phyloP scores from a whole-genome alignment of 2,888 invertebrate species.

The Perizoma affinitatum region DNA sequence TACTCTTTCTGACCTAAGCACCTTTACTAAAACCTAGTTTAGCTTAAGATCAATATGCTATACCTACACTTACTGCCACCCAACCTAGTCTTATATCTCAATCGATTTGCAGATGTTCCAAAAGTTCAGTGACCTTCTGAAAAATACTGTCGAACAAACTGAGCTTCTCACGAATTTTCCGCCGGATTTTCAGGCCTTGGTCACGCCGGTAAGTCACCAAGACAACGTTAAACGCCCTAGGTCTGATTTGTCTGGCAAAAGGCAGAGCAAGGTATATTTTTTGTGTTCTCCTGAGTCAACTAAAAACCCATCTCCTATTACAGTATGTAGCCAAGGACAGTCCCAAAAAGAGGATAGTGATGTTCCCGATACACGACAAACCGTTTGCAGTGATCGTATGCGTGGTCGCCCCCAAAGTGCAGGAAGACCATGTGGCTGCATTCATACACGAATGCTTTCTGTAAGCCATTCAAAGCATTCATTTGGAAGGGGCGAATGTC shows the following conservation, averaged over 20 bases:
- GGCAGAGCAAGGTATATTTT: slow-evolving; percentile 19
- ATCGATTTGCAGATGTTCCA: slow-evolving; percentile 52
- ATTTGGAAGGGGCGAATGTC: too few species aligned
- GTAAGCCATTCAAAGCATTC: slow-evolving; percentile 37
- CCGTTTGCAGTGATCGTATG: slow-evolving; percentile 65
- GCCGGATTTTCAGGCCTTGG: slow-evolving; percentile 54
- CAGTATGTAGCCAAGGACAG: slow-evolving; percentile 54
- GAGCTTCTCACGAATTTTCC: slow-evolving; percentile 55
- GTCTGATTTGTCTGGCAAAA: too few species aligned
- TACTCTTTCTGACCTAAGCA: too few species aligned
- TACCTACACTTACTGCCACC: too few species aligned
- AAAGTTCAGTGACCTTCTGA: slow-evolving; percentile 53
- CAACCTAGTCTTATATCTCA: background rate
- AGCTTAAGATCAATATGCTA: too few species aligned
- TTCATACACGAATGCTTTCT: slow-evolving; percentile 67
- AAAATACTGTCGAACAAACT: slow-evolving; percentile 48
- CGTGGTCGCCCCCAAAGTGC: slow-evolving; percentile 54
- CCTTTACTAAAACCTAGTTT: too few species aligned
- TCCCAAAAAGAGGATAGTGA: slow-evolving; percentile 56
- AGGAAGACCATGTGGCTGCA: slow-evolving; percentile 53
- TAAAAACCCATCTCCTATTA: slow-evolving; percentile 23
- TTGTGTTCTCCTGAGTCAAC: background rate
- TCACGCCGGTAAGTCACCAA: slow-evolving; percentile 57
- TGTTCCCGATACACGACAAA: slow-evolving; percentile 56
- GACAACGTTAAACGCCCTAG: too few species aligned